Percentiles rank a stretch among this genome's conserved stretches.
Evolutionary conservation across 2,797 vertebrate genomes (phyloP).

Genomic region (Acrossocheilus fasciatus): DNA sequence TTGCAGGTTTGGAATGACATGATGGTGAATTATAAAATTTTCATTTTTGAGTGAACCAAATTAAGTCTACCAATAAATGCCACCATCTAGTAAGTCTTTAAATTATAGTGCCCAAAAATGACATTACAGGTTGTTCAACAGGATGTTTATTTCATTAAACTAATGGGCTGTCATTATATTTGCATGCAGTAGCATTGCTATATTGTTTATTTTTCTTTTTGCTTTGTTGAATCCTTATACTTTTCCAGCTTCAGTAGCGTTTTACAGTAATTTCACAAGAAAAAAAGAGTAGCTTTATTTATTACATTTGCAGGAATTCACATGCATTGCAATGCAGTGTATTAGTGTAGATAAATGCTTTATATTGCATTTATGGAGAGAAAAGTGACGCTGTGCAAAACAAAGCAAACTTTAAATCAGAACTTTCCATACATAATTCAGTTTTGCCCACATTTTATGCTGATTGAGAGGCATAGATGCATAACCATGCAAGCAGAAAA

Average conservation of each 20-base stretch:
- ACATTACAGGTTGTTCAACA: neutral
- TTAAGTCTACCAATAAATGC: neutral
- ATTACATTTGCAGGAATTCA: neutral
- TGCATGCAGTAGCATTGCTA: neutral
- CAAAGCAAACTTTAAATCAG: neutral
- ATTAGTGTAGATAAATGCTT: neutral
- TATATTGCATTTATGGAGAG: neutral
- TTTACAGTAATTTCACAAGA: neutral
- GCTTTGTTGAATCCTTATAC: neutral
- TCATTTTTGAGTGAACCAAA: no score
- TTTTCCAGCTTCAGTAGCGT: neutral
- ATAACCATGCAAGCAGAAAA: neutral
- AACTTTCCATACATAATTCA: neutral
- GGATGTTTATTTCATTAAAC: neutral
- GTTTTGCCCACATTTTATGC: neutral
- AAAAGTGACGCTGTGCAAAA: constrained; percentile 13
- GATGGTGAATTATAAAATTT: no score
- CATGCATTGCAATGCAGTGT: neutral
- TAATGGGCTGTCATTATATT: neutral
- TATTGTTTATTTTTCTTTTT: neutral
- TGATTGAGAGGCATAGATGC: neutral
- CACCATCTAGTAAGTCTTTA: neutral
- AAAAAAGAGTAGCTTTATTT: neutral
- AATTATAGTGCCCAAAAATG: neutral
- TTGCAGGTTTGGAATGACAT: no score